phyloP scores from a whole-genome alignment of 1,140 invertebrate genomes.

The Spodoptera frugiperda region DNA sequence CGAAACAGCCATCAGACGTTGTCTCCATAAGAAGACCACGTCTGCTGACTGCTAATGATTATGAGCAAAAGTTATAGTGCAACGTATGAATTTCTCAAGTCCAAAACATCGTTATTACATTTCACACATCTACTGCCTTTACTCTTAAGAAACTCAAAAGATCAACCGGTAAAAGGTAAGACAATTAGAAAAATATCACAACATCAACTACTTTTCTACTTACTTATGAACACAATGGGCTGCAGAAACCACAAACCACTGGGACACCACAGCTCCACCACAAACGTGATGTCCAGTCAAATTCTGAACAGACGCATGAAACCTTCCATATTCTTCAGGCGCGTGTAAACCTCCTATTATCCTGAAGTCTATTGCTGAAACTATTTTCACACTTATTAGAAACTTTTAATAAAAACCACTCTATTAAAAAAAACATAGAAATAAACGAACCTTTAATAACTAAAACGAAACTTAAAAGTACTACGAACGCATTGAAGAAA shows the following conservation, averaged over 20 bases:
- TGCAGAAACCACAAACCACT: conserved; percentile 76
- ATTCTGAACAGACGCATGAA: conserved; percentile 78
- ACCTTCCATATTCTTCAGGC: conserved; percentile 65
- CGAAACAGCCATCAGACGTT: too few species aligned
- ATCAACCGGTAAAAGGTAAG: too few species aligned
- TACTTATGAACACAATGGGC: conserved; percentile 79
- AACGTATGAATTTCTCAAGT: too few species aligned
- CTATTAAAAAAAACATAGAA: neutral
- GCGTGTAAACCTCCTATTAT: conserved; percentile 71
- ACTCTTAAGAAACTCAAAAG: too few species aligned
- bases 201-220: conserved; percentile 27
- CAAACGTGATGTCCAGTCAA: conserved; percentile 78
- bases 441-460: conserved; percentile 26
- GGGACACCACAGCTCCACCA: conserved; percentile 81
- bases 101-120: too few species aligned
- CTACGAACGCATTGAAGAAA: neutral
- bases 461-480: conserved; percentile 11
- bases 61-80: too few species aligned
- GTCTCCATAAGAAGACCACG: too few species aligned
- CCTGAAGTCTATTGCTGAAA: conserved; percentile 55
- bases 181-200: too few species aligned
- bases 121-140: too few species aligned
- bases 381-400: conserved; percentile 15
- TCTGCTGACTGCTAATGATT: too few species aligned
- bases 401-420: neutral